Evolutionary conservation across 2,113 vertebrate species (phyloP).

Genomic region (Talpa occidentalis): DNA sequence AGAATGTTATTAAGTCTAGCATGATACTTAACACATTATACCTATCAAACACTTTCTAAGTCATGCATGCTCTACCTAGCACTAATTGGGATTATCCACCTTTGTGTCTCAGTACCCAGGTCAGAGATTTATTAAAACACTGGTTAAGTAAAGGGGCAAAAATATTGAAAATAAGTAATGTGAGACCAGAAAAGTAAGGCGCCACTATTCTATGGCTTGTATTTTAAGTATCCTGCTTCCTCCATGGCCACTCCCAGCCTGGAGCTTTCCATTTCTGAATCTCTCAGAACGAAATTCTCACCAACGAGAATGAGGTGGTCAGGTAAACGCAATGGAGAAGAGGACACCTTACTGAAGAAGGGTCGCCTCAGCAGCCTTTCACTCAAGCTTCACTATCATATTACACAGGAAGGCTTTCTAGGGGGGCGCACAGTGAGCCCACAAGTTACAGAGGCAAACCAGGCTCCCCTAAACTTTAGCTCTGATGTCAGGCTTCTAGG

Average conservation of each 20-base stretch:
- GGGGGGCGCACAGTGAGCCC: not conserved
- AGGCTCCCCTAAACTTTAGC: not conserved
- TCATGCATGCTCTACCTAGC: not conserved
- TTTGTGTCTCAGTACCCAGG: not conserved
- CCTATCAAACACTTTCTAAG: not conserved
- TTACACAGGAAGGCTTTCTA: not conserved
- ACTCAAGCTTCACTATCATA: not conserved
- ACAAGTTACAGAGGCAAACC: not conserved
- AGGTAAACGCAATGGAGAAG: not conserved
- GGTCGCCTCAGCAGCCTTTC: not conserved
- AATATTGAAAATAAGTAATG: not conserved
- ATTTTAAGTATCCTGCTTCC: not conserved
- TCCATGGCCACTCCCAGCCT: not conserved
- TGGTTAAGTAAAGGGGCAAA: not conserved
- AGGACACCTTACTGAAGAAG: not conserved
- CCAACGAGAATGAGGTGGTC: not conserved
- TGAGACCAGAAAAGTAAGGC: not conserved
- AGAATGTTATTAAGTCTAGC: no score
- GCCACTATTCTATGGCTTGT: not conserved
- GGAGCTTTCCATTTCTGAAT: slow-evolving; percentile 12
- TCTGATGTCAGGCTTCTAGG: slow-evolving; percentile 56
- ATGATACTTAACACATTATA: not conserved
- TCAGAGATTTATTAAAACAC: not conserved
- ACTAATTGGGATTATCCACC: not conserved
- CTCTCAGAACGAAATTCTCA: not conserved